Base-by-base conservation (phyloP, 2,797 vertebrate genomes). In the Malurus leucopterus region DNA sequence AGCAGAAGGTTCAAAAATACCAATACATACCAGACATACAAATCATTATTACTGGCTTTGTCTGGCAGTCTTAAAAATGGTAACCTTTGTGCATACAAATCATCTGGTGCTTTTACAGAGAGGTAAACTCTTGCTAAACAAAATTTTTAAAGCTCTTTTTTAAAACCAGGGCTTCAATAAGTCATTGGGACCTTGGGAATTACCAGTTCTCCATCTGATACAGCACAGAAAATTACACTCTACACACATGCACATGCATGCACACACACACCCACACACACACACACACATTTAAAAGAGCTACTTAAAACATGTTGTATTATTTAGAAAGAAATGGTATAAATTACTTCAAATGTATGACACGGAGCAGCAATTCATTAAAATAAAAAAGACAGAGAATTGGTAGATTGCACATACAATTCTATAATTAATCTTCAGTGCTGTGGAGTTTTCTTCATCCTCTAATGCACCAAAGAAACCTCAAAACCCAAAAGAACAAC, bases 1-100 rank as follows among this genome's bases (percentile, higher is more conserved):
- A 74, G 72, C 79, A 93, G 76, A 90, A 91, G 47, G 55, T 85
- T 89, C 89, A 85, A 74, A 92, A 94, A 93, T 92, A 90, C 79
- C 67, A 44, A 65, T 74, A 84, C 41, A n/a, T 77, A 92, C 62
- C 59, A 94, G 87, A 93, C 89, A 77, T 62, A 87, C 87, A 93
- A 94, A 93, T 93, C 79, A 75, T 83, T 71, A 83, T 84, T 80
- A 55, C 91, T 55, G 59, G 50, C 47, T 89, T 87, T 87, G 89
- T 90, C 91, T 93, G 82, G 50, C 82, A 90, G 62, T 74, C 87
- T 91, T 90, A 80, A 90, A 94, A 91, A 69, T 27, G 22, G 51
- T 34, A 79, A 55, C 3, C 3, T 90, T 82, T 76, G 91, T 89
- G 79, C 92, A 85, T 86, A 64, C 65, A 77, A 85, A 90, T 80